These are phyloP conservation scores for Stictocephala bisonia DNA, from an alignment of 2,888 invertebrate species.

Conservation along the genomic window DNA sequence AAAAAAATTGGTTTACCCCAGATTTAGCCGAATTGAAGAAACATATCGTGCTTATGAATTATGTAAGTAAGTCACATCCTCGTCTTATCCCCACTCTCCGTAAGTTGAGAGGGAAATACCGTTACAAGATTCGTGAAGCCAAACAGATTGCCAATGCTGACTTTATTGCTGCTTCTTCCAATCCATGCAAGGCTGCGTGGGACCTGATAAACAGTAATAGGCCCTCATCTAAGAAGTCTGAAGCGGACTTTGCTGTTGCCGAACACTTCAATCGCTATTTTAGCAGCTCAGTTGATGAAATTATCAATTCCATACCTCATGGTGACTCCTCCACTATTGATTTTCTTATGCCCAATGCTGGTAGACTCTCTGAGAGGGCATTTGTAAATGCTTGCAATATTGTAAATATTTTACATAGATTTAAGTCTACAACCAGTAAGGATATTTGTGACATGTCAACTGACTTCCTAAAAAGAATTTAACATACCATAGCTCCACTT, in stretches of 20 bases:
- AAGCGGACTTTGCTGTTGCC: not conserved
- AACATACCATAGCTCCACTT: not conserved
- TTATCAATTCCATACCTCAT: not conserved
- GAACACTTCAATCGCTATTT: not conserved
- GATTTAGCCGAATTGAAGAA: no score
- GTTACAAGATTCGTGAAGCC: not conserved
- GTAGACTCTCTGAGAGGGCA: not conserved
- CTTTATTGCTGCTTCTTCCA: not conserved
- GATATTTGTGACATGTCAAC: constrained; percentile 27
- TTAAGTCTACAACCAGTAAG: constrained; percentile 10
- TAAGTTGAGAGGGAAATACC: constrained; percentile 7
- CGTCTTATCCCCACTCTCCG: not conserved
- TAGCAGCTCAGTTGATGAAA: not conserved
- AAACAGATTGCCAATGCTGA: constrained; percentile 25
- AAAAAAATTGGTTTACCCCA: no score
- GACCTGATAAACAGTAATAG: not conserved
- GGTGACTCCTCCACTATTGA: no score
- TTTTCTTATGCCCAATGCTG: no score
- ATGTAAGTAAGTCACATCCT: no score
- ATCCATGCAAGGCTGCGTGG: constrained; percentile 26
- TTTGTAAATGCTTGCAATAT: not conserved
- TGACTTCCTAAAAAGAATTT: not conserved
- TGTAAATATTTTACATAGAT: constrained; percentile 4
- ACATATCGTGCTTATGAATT: no score
- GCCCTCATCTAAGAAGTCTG: not conserved